A percentile compares a stretch with the other conserved stretches of the same genome.
These are phyloP conservation scores for Grus americana DNA, from an alignment of 2,113 vertebrate species.

Conservation along the genomic window DNA sequence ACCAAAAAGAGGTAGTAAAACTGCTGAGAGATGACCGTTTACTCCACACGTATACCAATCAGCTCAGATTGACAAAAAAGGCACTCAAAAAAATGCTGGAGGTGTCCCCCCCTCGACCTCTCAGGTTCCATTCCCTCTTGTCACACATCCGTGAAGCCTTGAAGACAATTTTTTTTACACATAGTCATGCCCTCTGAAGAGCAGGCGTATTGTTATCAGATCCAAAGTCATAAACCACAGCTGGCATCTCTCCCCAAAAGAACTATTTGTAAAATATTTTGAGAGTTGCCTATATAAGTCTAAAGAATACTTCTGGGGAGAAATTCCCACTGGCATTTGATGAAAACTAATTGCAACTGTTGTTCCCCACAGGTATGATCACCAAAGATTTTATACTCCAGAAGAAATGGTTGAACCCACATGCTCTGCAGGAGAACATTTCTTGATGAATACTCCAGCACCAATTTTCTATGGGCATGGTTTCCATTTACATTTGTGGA, in stretches of 20 bases:
- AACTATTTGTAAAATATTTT: neutral
- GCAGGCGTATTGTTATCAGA: neutral
- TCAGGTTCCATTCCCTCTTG: neutral
- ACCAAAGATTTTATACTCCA: neutral
- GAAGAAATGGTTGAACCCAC: neutral
- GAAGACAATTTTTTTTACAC: neutral
- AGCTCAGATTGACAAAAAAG: neutral
- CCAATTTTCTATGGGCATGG: neutral
- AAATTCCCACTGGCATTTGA: conserved; percentile 10
- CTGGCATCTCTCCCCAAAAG: neutral
- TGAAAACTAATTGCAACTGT: neutral
- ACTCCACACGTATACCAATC: neutral
- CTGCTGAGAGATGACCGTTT: neutral
- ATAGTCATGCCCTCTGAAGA: neutral
- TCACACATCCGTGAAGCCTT: neutral
- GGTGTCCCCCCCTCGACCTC: neutral
- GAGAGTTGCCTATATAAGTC: neutral
- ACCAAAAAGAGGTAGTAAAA: neutral
- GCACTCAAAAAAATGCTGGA: neutral
- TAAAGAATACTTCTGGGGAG: neutral
- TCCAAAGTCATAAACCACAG: neutral
- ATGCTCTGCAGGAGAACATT: neutral
- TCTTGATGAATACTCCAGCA: neutral
- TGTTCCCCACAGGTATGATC: neutral
- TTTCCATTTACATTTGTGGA: neutral